These are phyloP conservation scores for Drosophila nasuta DNA, from an alignment of 1,140 invertebrate species.

Conservation along the genomic window DNA sequence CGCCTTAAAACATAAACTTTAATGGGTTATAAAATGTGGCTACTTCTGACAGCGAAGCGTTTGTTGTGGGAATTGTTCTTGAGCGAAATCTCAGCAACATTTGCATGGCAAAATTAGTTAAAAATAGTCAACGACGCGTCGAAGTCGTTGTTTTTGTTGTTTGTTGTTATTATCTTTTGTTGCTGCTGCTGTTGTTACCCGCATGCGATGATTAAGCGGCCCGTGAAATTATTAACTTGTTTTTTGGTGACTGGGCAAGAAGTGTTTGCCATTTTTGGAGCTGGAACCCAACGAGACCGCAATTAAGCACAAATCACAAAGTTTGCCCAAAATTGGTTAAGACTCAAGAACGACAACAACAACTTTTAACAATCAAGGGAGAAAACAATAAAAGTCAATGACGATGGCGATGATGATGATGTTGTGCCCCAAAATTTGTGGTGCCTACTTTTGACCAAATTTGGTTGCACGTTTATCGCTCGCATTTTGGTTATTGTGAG, in stretches of 20 bases:
- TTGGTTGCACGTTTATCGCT: constrained; percentile 40
- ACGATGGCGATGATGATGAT: background rate
- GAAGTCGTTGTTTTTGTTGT: constrained; percentile 4
- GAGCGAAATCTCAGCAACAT: constrained; percentile 6
- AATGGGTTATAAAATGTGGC: background rate
- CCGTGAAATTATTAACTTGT: constrained; percentile 54
- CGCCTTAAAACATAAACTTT: constrained; percentile 3
- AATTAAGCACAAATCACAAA: constrained; percentile 58
- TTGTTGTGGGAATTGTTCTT: background rate
- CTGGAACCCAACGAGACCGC: constrained; percentile 37
- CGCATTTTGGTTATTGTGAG: constrained; percentile 23
- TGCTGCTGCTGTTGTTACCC: constrained; percentile 14
- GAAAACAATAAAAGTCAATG: constrained; percentile 29
- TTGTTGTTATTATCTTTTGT: constrained; percentile 3
- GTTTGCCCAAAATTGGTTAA: constrained; percentile 55
- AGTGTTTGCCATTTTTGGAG: constrained; percentile 46
- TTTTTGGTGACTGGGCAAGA: constrained; percentile 38
- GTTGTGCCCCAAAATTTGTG: constrained; percentile 47
- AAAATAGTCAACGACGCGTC: constrained; percentile 42
- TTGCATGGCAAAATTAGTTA: constrained; percentile 46
- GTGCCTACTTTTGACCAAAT: constrained; percentile 59
- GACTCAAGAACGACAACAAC: constrained; percentile 40
- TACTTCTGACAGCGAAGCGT: background rate
- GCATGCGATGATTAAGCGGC: constrained; percentile 46
- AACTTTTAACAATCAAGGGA: constrained; percentile 35